phyloP scores from a whole-genome alignment of 2,888 invertebrate species.

The Agrochola macilenta region DNA sequence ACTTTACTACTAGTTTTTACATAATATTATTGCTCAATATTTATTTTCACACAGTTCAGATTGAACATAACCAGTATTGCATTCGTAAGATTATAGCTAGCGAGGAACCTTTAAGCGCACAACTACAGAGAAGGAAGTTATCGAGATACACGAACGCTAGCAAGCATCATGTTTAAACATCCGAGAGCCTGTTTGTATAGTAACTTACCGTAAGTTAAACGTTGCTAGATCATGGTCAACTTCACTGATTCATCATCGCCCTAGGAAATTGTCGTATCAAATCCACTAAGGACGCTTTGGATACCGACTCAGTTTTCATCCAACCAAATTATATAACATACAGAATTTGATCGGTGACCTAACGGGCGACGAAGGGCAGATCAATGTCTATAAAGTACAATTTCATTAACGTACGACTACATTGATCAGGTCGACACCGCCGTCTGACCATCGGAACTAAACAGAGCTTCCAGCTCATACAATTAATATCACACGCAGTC shows the following conservation, averaged over 20 bases:
- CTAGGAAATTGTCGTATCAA: slow-evolving; percentile 21
- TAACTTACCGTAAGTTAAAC: slow-evolving; percentile 37
- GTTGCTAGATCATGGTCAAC: slow-evolving; percentile 34
- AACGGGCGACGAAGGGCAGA: slow-evolving; percentile 34
- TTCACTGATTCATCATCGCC: slow-evolving; percentile 28
- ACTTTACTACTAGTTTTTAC: slow-evolving; percentile 70
- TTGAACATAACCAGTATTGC: slow-evolving; percentile 51
- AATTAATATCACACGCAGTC: slow-evolving; percentile 69
- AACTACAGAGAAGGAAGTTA: slow-evolving; percentile 56
- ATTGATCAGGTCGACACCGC: slow-evolving; percentile 54
- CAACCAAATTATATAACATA: slow-evolving; percentile 57
- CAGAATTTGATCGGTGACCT: slow-evolving; percentile 46
- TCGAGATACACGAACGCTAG: slow-evolving; percentile 41
- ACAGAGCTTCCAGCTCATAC: slow-evolving; percentile 62
- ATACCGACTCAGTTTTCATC: slow-evolving; percentile 39
- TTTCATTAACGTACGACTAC: slow-evolving; percentile 46
- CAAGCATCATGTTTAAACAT: slow-evolving; percentile 36
- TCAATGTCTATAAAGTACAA: slow-evolving; percentile 55
- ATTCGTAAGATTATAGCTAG: slow-evolving; percentile 70
- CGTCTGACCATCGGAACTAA: slow-evolving; percentile 50
- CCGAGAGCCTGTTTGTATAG: slow-evolving; percentile 44
- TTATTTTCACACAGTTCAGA: slow-evolving; percentile 52
- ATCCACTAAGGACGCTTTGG: slow-evolving; percentile 36
- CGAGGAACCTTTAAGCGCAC: slow-evolving; percentile 67
- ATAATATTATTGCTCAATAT: slow-evolving; percentile 75